Base-by-base conservation (phyloP, 2,113 vertebrate species). In the Origma solitaria region DNA sequence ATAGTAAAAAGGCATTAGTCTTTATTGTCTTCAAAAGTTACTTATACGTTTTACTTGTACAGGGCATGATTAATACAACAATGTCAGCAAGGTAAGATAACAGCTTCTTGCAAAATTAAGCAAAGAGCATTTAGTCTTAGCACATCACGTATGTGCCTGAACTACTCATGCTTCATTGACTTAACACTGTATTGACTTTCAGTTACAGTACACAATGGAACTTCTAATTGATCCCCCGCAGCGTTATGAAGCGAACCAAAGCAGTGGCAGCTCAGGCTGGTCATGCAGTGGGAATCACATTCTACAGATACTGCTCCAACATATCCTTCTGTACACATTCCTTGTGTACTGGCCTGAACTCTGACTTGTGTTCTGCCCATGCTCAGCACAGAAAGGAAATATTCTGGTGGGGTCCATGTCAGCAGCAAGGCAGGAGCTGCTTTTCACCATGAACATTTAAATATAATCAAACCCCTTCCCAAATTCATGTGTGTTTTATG, bases 141-240 rank as follows among this genome's bases (percentile, higher is more conserved):
- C 83, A 75, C 40, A 44, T 23, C 7, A 53, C 28, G 23, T 65
- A 54, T 0, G 3, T 9, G 20, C n/a, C 58, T 73, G 45, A 69
- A 56, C 25, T 38, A 40, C 13, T 24, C 22, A 11, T 13, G 40
- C 71, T 83, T 69, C 54, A 35, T 2, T 76, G 54, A 47, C 49
- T 72, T 60, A 35, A 82, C 35, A 6, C 22, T 31, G 17, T 38
- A 38, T 5, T 56, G 60, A 40, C 60, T 81, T 61, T 37, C 40
- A 88, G 19, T n/a, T 49, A 53, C 0, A 0, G 70, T 28, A 18
- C 8, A 30, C 8, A 51, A 66, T 0, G 2, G 23, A 35, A 45
- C 35, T 70, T 88, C 18, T 49, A 8, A 31, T 1, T 15, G 70
- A 35, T 49, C 23, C n/a, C 69, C 44, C 0, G 0, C 5, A 40